Base-by-base conservation (phyloP, 2,888 invertebrate species). In the Tromatobia lineatoria region DNA sequence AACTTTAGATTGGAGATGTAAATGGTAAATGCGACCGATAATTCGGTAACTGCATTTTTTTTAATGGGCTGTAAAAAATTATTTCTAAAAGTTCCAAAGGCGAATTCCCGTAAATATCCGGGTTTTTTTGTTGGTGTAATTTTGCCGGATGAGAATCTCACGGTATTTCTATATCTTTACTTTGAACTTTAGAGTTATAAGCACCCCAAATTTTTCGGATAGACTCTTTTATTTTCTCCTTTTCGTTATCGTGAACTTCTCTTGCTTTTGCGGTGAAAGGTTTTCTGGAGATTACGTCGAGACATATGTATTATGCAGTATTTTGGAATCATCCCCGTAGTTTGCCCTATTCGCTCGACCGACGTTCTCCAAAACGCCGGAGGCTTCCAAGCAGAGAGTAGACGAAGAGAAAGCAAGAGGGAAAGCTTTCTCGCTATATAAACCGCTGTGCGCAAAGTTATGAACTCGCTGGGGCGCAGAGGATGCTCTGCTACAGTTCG, bases 391-490 rank as follows among this genome's bases (percentile, higher is more conserved):
- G 23, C 20, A 25, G 11, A 8, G 25, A 57, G n/a, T 8, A 59
- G 8, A 34, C 15, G 15, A 23, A n/a, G 57, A 10, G 25, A 25
- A 13, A 57, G 57, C 0, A 13, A 57, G 13, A 15, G 15, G 13
- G 29, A 61, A 15, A 57, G 71, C 38, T 54, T 38, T 38, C 38
- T n/a, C n/a, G 23, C 57, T 57, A 15, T 25, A 38, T 38, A 59
- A 73, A 59, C 50, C 59, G 15, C 59, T 25, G 73, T 45, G 73
- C 42, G 59, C 59, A 57, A 71, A 71, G 42, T 38, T 71, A 71
- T 45, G 38, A 61, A 73, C 59, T 50, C 42, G 59, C 42, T 59
- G 57, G 57, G 25, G 23, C 25, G 15, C 18, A 15, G 20, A 23
- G 54, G 42, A 54, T 57, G 54, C 70, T n/a, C n/a, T 45, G 45